Evolutionary conservation across 2,797 vertebrate genomes (phyloP).

Genomic region (Chiroxiphia lanceolata): DNA sequence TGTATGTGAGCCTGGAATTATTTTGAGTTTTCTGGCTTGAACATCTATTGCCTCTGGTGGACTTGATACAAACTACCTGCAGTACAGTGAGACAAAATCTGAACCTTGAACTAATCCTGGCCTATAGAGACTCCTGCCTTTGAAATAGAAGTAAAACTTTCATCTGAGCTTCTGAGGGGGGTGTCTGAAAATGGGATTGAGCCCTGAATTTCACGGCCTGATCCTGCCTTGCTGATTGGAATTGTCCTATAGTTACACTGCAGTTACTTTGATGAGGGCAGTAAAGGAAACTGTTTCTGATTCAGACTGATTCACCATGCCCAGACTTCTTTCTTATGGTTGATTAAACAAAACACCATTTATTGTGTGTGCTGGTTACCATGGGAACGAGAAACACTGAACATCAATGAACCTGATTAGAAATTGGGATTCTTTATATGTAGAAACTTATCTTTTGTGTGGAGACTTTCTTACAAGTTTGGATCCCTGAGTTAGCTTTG

Average conservation of each 20-base stretch:
- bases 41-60: neutral
- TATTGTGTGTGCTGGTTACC: constrained; percentile 32
- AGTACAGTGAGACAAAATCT: neutral
- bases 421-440: constrained; percentile 30
- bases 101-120: neutral
- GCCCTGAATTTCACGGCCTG: neutral
- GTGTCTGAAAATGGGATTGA: neutral
- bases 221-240: neutral
- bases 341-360: constrained; percentile 59
- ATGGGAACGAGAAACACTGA: neutral
- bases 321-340: constrained; percentile 45
- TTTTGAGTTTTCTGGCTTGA: neutral
- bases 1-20: neutral
- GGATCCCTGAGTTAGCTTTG: neutral
- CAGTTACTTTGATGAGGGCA: constrained; percentile 30
- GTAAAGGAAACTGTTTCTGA: constrained; percentile 49
- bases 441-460: constrained; percentile 13
- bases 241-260: constrained; percentile 22
- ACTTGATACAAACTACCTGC: neutral
- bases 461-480: neutral
- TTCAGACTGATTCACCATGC: constrained; percentile 52
- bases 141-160: constrained; percentile 30
- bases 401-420: constrained; percentile 59
- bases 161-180: neutral
- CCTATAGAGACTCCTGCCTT: neutral